phyloP scores from a whole-genome alignment of 2,888 invertebrate species.

The Pandemis heparana region DNA sequence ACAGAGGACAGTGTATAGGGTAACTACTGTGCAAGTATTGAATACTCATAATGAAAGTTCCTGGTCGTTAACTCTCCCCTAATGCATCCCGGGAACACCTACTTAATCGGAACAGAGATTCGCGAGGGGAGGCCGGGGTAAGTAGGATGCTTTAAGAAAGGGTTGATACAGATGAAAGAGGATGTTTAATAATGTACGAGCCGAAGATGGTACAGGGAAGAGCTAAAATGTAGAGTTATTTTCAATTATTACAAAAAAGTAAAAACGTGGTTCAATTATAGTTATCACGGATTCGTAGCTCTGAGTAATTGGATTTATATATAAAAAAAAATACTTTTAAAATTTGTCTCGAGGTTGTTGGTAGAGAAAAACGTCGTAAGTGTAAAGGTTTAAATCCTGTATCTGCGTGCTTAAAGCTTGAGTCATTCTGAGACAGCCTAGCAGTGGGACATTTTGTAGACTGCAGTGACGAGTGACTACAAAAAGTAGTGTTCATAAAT shows the following conservation, averaged over 20 bases:
- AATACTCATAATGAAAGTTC: slow-evolving; percentile 42
- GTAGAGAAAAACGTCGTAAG: no score
- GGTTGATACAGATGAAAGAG: slow-evolving; percentile 10
- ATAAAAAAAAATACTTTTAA: no score
- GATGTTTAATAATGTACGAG: slow-evolving; percentile 8
- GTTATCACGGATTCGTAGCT: no score
- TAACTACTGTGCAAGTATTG: slow-evolving; percentile 18
- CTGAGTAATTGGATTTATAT: no score
- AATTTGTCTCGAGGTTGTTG: no score
- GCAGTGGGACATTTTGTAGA: no score
- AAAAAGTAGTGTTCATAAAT: no score
- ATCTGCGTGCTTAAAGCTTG: no score
- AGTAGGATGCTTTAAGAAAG: slow-evolving; percentile 49
- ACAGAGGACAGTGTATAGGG: background rate
- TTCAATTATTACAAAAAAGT: background rate
- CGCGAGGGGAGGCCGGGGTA: slow-evolving; percentile 53
- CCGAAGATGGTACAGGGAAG: background rate
- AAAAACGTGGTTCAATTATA: background rate
- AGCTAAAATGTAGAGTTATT: background rate
- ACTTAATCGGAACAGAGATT: slow-evolving; percentile 72
- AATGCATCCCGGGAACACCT: slow-evolving; percentile 63
- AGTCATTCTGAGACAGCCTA: no score
- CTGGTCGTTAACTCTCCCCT: slow-evolving; percentile 52
- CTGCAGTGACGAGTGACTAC: no score
- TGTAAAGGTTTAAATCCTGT: no score